Evolutionary conservation across 2,797 vertebrate species (phyloP).

Genomic region (Tapera naevia): DNA sequence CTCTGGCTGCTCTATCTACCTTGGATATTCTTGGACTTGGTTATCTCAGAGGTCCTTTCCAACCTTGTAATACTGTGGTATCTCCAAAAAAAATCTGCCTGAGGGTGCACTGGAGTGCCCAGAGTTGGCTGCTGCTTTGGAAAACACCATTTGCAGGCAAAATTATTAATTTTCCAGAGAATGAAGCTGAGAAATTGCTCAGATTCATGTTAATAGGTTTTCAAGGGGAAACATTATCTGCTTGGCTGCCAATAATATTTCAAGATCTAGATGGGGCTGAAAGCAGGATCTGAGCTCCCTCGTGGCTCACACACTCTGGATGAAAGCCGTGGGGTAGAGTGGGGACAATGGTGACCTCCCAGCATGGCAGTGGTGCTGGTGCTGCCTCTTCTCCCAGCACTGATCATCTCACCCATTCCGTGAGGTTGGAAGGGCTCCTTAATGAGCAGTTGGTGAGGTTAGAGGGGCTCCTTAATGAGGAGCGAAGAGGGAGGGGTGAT

Average conservation of each 20-base stretch:
- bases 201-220: background rate
- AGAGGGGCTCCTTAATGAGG: background rate
- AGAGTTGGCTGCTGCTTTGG: background rate
- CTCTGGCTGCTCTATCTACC: background rate
- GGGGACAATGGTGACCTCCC: background rate
- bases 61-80: no score
- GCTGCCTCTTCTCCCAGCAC: background rate
- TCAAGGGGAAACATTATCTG: background rate
- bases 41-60: no score
- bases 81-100: background rate
- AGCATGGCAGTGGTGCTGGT: background rate
- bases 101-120: background rate
- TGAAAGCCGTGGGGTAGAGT: background rate
- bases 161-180: background rate
- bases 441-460: background rate
- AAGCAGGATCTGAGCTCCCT: background rate
- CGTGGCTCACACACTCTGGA: background rate
- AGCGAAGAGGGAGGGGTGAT: background rate
- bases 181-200: background rate
- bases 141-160: background rate
- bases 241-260: background rate
- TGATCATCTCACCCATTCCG: fast-evolving
- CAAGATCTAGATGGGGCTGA: background rate
- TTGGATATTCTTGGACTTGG: no score
- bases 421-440: background rate